phyloP scores from a whole-genome alignment of 1,140 invertebrate species.

The Latrodectus geometricus region DNA sequence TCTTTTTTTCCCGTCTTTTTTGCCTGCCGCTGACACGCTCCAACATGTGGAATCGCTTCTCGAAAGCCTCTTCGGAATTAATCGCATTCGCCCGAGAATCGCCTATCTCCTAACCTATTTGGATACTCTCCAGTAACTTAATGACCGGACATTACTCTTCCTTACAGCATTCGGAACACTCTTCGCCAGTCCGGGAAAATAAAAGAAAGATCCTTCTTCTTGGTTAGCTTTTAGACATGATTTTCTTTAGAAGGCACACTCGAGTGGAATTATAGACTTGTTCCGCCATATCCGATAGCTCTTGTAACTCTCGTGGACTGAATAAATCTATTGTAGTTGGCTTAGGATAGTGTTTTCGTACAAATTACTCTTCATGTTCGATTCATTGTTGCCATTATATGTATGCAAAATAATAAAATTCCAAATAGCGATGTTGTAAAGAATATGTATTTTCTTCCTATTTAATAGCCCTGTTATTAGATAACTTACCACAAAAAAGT shows the following conservation, averaged over 20 bases:
- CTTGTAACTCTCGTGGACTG: neutral
- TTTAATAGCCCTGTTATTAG: too few species aligned
- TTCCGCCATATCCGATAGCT: neutral
- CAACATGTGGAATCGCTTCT: conserved; percentile 30
- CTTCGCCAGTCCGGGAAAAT: neutral
- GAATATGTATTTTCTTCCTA: too few species aligned
- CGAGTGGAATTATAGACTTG: neutral
- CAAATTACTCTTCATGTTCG: too few species aligned
- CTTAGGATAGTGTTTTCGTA: neutral
- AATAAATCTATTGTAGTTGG: neutral
- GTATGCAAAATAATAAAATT: too few species aligned
- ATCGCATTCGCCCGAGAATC: conserved; percentile 40
- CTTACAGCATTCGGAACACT: conserved; percentile 38
- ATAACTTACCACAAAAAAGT: too few species aligned
- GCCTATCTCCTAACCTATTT: conserved; percentile 56
- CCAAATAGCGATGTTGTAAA: too few species aligned
- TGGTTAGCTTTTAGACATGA: conserved; percentile 29
- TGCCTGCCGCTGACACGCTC: conserved; percentile 1
- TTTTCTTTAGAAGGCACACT: conserved; percentile 27
- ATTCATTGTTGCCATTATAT: too few species aligned
- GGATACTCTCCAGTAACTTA: conserved; percentile 55
- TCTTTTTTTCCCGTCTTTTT: neutral
- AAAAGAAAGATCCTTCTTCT: conserved; percentile 26
- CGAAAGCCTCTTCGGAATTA: conserved; percentile 10
- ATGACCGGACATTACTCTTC: conserved; percentile 55